These are phyloP conservation scores for Lordiphosa andalusiaca DNA, from an alignment of 2,888 invertebrate species.

Conservation along the genomic window DNA sequence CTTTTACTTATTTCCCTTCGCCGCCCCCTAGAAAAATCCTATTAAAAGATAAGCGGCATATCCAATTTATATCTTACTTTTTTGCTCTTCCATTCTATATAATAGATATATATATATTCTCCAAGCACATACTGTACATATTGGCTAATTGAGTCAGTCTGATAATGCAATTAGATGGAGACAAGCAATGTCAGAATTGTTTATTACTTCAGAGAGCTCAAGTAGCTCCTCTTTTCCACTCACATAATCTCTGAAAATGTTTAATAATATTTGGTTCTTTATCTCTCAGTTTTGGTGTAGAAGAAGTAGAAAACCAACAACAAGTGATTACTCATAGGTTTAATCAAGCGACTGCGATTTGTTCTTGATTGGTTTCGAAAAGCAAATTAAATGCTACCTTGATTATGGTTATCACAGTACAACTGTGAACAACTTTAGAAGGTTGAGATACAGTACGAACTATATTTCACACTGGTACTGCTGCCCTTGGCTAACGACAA, in stretches of 20 bases:
- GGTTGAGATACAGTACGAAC: no score
- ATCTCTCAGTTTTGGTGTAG: slow-evolving; percentile 8
- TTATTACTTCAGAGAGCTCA: slow-evolving; percentile 25
- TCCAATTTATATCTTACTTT: neutral
- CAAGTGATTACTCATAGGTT: no score
- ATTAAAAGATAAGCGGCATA: slow-evolving; percentile 46
- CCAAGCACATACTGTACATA: slow-evolving; percentile 19
- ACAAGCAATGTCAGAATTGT: slow-evolving; percentile 17
- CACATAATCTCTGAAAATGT: slow-evolving; percentile 5
- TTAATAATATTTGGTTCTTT: slow-evolving; percentile 1
- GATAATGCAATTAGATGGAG: slow-evolving; percentile 62
- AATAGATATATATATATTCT: slow-evolving; percentile 4
- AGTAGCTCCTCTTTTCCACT: neutral
- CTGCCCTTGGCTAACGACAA: no score
- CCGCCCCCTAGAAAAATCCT: slow-evolving; percentile 9
- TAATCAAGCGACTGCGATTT: no score
- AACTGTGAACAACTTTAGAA: no score
- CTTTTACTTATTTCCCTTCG: slow-evolving; percentile 1
- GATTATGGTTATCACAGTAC: no score
- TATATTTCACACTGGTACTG: no score
- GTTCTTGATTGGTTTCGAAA: no score
- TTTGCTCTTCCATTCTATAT: slow-evolving; percentile 4
- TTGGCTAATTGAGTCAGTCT: slow-evolving; percentile 52
- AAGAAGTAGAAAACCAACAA: no score
- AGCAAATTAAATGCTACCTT: no score